Conservation (phyloP, 2,113 vertebrate species). For the Piprites chloris region DNA sequence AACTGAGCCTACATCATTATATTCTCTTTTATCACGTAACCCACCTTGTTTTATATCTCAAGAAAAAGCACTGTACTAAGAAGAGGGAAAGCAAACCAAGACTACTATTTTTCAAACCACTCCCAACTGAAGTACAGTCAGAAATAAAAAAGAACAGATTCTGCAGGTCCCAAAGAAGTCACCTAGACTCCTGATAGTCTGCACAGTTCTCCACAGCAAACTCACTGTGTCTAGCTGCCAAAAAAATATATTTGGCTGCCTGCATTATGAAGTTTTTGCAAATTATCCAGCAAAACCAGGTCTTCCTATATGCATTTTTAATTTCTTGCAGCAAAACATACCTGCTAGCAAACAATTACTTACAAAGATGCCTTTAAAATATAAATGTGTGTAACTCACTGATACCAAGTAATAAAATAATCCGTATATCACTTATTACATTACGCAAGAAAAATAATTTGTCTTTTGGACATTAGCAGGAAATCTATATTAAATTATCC, state of each 20-base stretch:
- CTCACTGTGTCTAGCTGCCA: not conserved
- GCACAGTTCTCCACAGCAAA: not conserved
- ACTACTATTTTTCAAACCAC: not conserved
- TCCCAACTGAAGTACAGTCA: not conserved
- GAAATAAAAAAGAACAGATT: constrained; percentile 6
- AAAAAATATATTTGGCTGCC: not conserved
- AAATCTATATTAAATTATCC: constrained; percentile 70
- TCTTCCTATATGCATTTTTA: constrained; percentile 59
- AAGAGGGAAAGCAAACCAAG: not conserved
- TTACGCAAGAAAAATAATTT: constrained; percentile 70
- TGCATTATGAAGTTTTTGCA: constrained; percentile 17
- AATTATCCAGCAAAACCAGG: constrained; percentile 36
- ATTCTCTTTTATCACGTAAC: not conserved
- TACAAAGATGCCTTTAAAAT: constrained; percentile 75
- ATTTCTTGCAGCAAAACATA: constrained; percentile 74
- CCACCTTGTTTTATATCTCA: not conserved
- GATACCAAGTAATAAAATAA: constrained; percentile 72
- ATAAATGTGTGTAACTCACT: constrained; percentile 81
- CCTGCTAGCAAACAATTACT: constrained; percentile 69
- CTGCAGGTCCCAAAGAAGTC: not conserved
- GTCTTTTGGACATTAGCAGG: constrained; percentile 62
- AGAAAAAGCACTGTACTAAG: not conserved
- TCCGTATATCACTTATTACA: constrained; percentile 48
- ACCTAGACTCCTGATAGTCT: not conserved
- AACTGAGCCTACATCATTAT: rapidly evolving